Evolutionary conservation across 2,797 vertebrate species (phyloP), one percentile per base, ranked within the genome.

Genomic region (Sebastes itinus): DNA sequence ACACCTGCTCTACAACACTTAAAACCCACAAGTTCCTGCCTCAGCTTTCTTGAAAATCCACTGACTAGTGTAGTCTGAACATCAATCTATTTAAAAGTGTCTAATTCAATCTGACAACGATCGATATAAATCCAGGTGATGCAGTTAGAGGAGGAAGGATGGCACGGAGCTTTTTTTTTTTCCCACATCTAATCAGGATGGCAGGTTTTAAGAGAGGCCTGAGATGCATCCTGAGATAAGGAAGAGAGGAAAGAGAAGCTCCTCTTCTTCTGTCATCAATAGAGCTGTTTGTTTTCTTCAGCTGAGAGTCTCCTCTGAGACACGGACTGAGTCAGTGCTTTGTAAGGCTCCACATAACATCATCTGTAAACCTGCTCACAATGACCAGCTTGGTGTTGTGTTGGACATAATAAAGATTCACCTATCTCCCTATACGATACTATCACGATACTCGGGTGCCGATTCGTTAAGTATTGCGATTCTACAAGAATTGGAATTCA

Each of bases 141-240:
- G 66, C 6, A 49, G 85, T 92, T 74, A 89, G 66, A 89, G 64
- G 86, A 89, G 82, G 81, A 80, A 87, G 87, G 77, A 84, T 28
- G 58, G 60, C 58, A 75, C 71, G 28, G 22, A 25, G 58, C 56
- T 74, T 80, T 78, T 83, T 78, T 86, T 83, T 85, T 84, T n/a
- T 0, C 32, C 82, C 72, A 89, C 83, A 88, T 92, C 86, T 91
- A 88, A 92, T 91, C 89, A 90, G 73, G 86, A 85, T 76, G 74
- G 60, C 67, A 84, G 73, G 86, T 89, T 88, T 89, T 79, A 88
- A 61, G 70, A 89, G 85, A 75, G 63, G 84, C 75, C 78, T 56
- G 77, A 81, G 86, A 91, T 85, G 69, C 85, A 68, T 89, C 87
- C 87, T 83, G 89, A 87, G 91, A 91, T 91, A 82, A 81, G 55